These are phyloP conservation scores for Graptemys geographica DNA, from an alignment of 2,797 vertebrate genomes.

Conservation along the genomic window DNA sequence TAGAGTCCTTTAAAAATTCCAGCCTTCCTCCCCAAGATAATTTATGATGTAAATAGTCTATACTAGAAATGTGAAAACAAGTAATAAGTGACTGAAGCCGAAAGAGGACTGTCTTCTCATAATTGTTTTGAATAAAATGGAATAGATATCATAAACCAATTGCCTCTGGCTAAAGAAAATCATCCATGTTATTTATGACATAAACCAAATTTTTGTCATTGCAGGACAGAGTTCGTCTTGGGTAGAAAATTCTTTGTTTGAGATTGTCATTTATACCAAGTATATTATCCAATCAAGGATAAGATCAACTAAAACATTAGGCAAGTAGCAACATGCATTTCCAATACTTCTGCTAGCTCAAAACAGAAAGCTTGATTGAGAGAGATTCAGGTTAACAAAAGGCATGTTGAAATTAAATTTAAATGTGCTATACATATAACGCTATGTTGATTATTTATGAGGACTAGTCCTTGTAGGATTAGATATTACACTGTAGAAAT, in stretches of 20 bases:
- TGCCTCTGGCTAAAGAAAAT: not conserved
- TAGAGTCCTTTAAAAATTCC: not conserved
- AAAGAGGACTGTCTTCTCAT: not conserved
- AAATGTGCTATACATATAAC: not conserved
- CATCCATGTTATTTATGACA: not conserved
- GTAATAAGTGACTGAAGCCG: not conserved
- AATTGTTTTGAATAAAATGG: not conserved
- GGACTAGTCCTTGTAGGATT: not conserved
- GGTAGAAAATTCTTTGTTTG: not conserved
- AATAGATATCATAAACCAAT: not conserved
- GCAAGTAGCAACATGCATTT: not conserved
- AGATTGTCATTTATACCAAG: not conserved
- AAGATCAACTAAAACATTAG: not conserved
- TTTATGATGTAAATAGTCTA: not conserved
- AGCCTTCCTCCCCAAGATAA: not conserved
- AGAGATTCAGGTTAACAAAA: not conserved
- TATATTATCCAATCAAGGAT: not conserved
- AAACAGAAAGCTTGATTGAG: not conserved
- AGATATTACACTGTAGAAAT: not conserved
- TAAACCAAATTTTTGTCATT: not conserved
- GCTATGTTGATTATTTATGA: not conserved
- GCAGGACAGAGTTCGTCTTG: not conserved
- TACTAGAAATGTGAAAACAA: not conserved
- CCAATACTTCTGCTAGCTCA: fast-evolving
- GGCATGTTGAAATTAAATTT: not conserved